Conservation (phyloP, 2,888 invertebrate species). For the Lithophane leautieri region DNA sequence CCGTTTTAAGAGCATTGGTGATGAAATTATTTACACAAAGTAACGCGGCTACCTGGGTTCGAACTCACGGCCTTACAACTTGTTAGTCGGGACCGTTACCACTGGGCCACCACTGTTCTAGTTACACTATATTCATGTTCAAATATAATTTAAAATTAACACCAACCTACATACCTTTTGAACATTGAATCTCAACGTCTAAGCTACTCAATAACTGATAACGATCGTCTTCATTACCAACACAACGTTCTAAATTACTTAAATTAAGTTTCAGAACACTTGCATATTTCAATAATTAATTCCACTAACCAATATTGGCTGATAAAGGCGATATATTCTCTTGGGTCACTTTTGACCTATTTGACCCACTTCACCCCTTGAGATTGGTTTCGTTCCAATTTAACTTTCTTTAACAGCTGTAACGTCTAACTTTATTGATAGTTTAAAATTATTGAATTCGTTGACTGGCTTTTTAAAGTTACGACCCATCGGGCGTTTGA, state of each 20-base stretch:
- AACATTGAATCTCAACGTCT: neutral
- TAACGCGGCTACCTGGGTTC: too few species aligned
- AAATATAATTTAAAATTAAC: neutral
- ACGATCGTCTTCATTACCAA: slow-evolving; percentile 10
- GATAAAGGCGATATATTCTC: slow-evolving; percentile 4
- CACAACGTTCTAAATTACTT: slow-evolving; percentile 8
- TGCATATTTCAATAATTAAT: slow-evolving; percentile 26
- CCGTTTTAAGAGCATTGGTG: too few species aligned
- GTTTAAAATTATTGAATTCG: slow-evolving; percentile 37
- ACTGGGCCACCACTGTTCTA: neutral
- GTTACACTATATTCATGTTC: neutral
- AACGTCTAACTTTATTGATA: slow-evolving; percentile 44
- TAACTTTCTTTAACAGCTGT: slow-evolving; percentile 41
- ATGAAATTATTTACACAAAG: too few species aligned
- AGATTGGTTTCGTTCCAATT: slow-evolving; percentile 45
- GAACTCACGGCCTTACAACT: too few species aligned
- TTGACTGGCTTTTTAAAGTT: slow-evolving; percentile 12
- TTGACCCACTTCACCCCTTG: slow-evolving; percentile 7
- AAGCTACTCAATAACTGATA: neutral
- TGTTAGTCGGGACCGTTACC: too few species aligned
- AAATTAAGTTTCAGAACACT: slow-evolving; percentile 21
- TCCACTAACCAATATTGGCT: slow-evolving; percentile 10
- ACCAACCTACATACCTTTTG: neutral
- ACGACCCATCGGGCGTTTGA: neutral
- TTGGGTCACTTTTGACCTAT: slow-evolving; percentile 11